A percentile compares a stretch with the other conserved stretches of the same genome.
These are phyloP conservation scores for Dryas iulia DNA, from an alignment of 1,140 invertebrate species.

Conservation along the genomic window DNA sequence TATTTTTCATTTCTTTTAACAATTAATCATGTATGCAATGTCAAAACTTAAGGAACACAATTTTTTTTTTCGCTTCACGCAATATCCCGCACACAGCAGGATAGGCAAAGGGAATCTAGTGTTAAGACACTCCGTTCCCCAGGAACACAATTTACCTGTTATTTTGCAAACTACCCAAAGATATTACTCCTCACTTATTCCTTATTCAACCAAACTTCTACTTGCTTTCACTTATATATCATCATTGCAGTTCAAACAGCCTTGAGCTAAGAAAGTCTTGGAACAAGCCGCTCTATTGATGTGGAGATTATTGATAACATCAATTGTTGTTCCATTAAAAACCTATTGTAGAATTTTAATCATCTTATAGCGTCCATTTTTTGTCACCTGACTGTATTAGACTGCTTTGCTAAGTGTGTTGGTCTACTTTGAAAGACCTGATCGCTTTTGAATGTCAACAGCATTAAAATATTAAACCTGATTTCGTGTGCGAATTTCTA, in stretches of 20 bases:
- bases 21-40: no score
- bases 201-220: no score
- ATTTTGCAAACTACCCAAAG: no score
- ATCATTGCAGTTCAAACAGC: constrained; percentile 28
- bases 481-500: background rate
- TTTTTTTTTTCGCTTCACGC: no score
- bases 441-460: background rate
- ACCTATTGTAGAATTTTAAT: constrained; percentile 7
- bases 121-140: no score
- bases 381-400: background rate
- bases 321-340: constrained; percentile 26
- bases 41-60: no score
- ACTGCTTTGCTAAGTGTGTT: background rate
- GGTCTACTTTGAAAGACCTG: background rate
- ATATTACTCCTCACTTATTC: no score
- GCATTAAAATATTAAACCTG: background rate
- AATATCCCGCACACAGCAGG: no score
- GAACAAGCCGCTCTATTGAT: constrained; percentile 38
- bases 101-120: no score
- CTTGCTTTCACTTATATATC: constrained; percentile 27
- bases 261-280: constrained; percentile 49
- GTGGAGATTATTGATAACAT: constrained; percentile 28
- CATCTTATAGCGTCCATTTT: constrained; percentile 12
- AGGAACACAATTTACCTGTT: no score
- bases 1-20: no score